These are phyloP conservation scores for Chiropotes sagulatus DNA, from an alignment of 2,797 vertebrate genomes.

Conservation along the genomic window DNA sequence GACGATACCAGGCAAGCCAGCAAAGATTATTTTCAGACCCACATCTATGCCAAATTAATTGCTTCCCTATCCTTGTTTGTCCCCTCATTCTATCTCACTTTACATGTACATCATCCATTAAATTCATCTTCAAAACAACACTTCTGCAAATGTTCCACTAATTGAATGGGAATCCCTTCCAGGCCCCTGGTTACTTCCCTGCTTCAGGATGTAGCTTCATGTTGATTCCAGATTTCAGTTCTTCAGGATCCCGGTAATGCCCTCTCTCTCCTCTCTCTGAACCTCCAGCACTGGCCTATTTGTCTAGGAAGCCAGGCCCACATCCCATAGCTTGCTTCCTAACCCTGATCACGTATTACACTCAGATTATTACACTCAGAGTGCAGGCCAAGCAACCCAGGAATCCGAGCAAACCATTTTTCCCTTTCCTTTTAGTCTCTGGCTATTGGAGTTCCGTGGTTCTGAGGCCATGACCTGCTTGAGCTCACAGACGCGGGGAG, in stretches of 20 bases:
- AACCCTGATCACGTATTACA: fast-evolving
- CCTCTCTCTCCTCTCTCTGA: not conserved
- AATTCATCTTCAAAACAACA: not conserved
- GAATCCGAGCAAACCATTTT: fast-evolving
- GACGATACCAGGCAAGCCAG: not conserved
- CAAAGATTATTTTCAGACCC: not conserved
- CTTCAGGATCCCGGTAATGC: fast-evolving
- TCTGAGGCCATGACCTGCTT: not conserved
- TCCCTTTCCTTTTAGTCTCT: not conserved
- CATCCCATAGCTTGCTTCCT: fast-evolving
- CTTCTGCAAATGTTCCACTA: fast-evolving
- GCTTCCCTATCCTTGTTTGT: not conserved
- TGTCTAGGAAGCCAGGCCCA: not conserved
- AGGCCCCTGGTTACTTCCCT: fast-evolving
- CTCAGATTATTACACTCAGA: not conserved
- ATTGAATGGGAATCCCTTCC: not conserved
- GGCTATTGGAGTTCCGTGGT: fast-evolving
- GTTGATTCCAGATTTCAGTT: too few relatives aligned
- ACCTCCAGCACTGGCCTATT: fast-evolving
- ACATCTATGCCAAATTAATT: fast-evolving
- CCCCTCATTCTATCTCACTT: not conserved
- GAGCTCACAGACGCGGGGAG: not conserved
- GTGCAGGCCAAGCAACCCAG: fast-evolving
- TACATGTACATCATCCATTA: too few relatives aligned
- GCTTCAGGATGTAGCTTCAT: fast-evolving